phyloP scores from a whole-genome alignment of 2,797 vertebrate species.

The Pangasius mekongensis region DNA sequence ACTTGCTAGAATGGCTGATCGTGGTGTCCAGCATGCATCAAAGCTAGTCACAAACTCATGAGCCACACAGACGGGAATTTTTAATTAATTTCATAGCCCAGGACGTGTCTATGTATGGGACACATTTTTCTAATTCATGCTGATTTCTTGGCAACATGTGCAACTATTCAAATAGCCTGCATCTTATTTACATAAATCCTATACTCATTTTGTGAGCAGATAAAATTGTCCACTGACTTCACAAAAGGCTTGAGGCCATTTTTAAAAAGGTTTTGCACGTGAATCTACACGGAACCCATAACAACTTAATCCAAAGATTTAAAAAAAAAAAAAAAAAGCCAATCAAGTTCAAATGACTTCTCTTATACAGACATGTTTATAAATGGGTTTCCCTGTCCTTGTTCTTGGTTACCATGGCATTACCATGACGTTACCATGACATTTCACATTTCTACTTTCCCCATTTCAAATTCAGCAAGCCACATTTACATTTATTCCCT shows the following conservation, averaged over 20 bases:
- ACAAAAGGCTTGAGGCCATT: neutral
- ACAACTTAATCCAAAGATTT: neutral
- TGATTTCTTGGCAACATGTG: neutral
- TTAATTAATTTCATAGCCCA: neutral
- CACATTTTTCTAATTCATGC: neutral
- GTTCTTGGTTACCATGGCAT: neutral
- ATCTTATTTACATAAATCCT: conserved; percentile 45
- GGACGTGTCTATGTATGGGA: neutral
- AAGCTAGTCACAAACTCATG: neutral
- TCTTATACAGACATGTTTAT: neutral
- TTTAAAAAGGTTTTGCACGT: neutral
- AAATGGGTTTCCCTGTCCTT: neutral
- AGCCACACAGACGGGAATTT: neutral
- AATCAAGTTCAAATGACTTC: neutral
- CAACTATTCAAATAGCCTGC: conserved; percentile 30
- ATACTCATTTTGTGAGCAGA: conserved; percentile 7
- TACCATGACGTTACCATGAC: neutral
- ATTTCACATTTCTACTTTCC: neutral
- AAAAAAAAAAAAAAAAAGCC: no score
- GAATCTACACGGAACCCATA: neutral
- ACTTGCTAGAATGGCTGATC: neutral
- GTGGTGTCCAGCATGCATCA: neutral
- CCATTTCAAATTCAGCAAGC: neutral
- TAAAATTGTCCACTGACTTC: neutral
- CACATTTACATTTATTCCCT: neutral